Conservation (phyloP, 2,797 vertebrate genomes). For the Pseudochirops corinnae region DNA sequence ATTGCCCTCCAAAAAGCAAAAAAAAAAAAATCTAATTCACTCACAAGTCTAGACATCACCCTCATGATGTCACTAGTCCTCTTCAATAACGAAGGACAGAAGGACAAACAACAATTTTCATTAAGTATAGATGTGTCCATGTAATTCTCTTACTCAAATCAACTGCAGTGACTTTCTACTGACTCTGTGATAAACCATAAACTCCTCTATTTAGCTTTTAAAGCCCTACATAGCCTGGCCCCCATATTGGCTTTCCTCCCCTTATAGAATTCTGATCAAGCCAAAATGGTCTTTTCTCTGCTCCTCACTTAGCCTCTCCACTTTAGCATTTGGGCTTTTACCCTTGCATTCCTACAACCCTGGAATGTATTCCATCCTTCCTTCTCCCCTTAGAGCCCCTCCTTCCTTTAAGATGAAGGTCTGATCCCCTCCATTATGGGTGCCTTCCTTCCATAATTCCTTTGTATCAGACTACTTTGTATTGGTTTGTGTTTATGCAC, state of each 20-base stretch:
- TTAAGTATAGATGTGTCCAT: background rate
- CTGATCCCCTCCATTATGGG: background rate
- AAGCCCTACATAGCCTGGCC: background rate
- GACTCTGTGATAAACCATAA: background rate
- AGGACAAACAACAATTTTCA: background rate
- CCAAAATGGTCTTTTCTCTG: background rate
- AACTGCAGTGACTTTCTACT: background rate
- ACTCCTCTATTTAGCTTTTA: background rate
- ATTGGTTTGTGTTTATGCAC: background rate
- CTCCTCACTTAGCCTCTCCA: background rate
- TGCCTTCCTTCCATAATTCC: background rate
- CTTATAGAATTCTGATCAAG: background rate
- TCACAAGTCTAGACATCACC: background rate
- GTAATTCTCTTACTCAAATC: background rate
- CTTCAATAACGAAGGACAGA: background rate
- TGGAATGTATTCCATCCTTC: background rate
- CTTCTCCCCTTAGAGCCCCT: background rate
- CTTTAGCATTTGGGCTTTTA: background rate
- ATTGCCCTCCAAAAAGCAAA: too few relatives aligned
- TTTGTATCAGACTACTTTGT: background rate
- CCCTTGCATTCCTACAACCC: background rate
- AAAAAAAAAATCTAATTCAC: background rate
- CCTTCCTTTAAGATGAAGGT: background rate
- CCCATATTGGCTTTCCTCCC: background rate
- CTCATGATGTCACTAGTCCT: background rate